Conservation (phyloP, 92 coral and sea anemone species). For the Virgularia gustaviana region DNA sequence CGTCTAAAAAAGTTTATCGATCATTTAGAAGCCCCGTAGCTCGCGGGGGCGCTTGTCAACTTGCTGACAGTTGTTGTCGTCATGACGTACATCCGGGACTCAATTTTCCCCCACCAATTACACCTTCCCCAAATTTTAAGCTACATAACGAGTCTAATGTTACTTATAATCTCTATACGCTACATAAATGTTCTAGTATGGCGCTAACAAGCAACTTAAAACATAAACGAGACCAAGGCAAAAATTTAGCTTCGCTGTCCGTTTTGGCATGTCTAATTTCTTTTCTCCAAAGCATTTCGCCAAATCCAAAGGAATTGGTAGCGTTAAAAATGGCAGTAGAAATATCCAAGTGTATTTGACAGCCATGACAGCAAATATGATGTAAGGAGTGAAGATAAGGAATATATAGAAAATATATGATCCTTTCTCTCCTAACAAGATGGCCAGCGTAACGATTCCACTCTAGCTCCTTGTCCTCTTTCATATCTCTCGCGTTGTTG, state of each 20-base stretch:
- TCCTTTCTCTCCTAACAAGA: slow-evolving; percentile 71
- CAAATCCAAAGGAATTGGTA: slow-evolving; percentile 70
- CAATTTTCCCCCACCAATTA: too few relatives aligned
- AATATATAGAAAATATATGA: slow-evolving; percentile 72
- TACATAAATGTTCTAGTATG: too few relatives aligned
- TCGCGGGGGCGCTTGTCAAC: too few relatives aligned
- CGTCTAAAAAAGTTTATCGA: too few relatives aligned
- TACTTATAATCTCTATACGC: too few relatives aligned
- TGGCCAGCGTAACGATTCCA: slow-evolving; percentile 85
- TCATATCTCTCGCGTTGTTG: slow-evolving; percentile 77
- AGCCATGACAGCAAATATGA: slow-evolving; percentile 74
- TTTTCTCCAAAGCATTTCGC: slow-evolving; percentile 74
- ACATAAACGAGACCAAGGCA: slow-evolving; percentile 72
- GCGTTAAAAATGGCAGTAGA: slow-evolving; percentile 65
- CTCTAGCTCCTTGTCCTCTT: slow-evolving; percentile 63
- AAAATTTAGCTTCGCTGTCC: slow-evolving; percentile 81
- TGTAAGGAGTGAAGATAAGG: slow-evolving; percentile 77
- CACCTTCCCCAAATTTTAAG: too few relatives aligned
- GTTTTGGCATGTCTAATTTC: slow-evolving; percentile 60
- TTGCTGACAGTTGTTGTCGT: too few relatives aligned
- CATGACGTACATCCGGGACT: too few relatives aligned
- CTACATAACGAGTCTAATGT: too few relatives aligned
- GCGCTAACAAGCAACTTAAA: slow-evolving; percentile 65
- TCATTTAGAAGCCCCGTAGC: too few relatives aligned
- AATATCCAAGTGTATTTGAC: slow-evolving; percentile 74